Base-by-base conservation (phyloP, 1,140 invertebrate species). In the Metaphire vulgaris region DNA sequence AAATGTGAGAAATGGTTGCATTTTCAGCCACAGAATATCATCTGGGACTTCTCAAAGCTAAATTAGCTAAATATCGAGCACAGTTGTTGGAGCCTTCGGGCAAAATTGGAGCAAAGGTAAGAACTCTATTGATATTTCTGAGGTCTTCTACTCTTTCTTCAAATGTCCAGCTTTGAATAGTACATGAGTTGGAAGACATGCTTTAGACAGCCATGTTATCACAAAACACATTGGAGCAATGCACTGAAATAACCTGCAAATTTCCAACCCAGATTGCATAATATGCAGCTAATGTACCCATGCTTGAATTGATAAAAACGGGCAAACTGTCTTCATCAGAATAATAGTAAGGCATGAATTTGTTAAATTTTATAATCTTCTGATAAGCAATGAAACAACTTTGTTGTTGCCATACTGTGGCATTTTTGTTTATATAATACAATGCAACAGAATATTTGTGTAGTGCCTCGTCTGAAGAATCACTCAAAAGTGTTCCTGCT, bases 31-130 rank as follows among this genome's bases (percentile, higher is more conserved):
- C 98, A 82, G 98, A 99, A 86, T 99, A 99, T 82, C 97, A 99
- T 90, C 90, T 99, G 87, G 97, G 98, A 33, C 88, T 99, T 34
- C 85, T 99, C 70, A 99, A 99, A 89, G 98, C 98, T 0, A 99
- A 99, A 88, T 88, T 99, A 83, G 97, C 98, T 0, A 99, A 99
- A 85, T 99, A 98, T 83, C 89, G 97, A 65, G 93, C 95, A 2
- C 95, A 99, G 83, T 86, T 99, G 21, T 85, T 99, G 33, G 97
- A 99, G 84, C 96, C 97, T 0, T 89, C 92, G 0, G 86, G 86
- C 1, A 99, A 98, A 86, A 94, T 96, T 83, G 92, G 92, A 41
- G 94, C 97, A 82, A 99, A 98, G 86, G 83, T 82, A 73, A 75
- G 66, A 56, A 34, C 12, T n/a, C 70, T 21, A 56, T 71, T 56